Conservation (phyloP, 2,888 invertebrate species). For the Fissipunctia ypsillon region DNA sequence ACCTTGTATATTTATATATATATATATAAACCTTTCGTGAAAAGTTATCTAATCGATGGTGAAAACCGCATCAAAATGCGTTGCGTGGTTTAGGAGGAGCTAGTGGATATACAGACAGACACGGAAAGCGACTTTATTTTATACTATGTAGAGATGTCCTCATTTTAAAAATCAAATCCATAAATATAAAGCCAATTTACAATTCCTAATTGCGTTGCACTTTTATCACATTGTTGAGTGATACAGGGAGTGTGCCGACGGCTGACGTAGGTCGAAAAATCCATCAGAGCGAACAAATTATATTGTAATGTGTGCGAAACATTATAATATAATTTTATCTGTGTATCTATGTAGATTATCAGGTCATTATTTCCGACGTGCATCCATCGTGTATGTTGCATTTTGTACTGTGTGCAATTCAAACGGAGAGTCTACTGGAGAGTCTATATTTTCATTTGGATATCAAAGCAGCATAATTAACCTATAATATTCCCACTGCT, state of each 20-base stretch:
- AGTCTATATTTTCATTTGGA: not conserved
- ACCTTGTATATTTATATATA: too few species aligned
- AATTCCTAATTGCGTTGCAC: constrained; percentile 6
- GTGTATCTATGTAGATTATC: constrained; percentile 42
- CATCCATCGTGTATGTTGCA: constrained; percentile 34
- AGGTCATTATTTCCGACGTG: constrained; percentile 59
- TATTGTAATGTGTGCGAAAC: too few species aligned
- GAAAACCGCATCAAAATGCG: too few species aligned
- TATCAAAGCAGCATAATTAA: too few species aligned
- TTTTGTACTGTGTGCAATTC: constrained; percentile 28
- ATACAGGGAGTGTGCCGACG: constrained; percentile 8
- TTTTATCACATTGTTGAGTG: constrained; percentile 16
- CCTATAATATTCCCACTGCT: too few species aligned
- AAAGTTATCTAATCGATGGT: too few species aligned
- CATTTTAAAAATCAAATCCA: not conserved
- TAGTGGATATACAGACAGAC: too few species aligned
- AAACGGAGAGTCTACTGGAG: constrained; percentile 7
- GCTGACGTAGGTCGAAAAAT: constrained; percentile 26
- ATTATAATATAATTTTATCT: constrained; percentile 32
- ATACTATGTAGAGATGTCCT: too few species aligned
- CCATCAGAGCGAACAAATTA: constrained; percentile 4
- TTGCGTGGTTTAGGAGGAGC: too few species aligned
- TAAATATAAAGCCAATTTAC: not conserved
- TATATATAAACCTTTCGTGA: too few species aligned
- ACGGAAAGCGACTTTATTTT: too few species aligned